Evolutionary conservation across 2,888 invertebrate genomes (phyloP).

Genomic region (Epirrhoe tristata): DNA sequence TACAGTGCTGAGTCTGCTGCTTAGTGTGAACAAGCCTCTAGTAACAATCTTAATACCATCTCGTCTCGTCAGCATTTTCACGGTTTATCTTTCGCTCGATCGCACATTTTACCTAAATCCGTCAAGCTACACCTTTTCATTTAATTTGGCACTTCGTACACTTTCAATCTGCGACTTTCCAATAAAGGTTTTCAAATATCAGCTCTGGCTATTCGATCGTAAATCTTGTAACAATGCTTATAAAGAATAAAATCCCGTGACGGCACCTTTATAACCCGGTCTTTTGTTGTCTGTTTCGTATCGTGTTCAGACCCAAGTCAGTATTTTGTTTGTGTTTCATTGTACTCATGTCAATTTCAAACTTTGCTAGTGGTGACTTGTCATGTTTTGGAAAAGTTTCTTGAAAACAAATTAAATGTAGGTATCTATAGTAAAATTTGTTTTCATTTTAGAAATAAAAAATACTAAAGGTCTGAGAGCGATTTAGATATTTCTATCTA

Average conservation of each 20-base stretch:
- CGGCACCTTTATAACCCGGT: background rate
- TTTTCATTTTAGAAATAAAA: too few relatives aligned
- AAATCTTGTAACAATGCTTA: constrained; percentile 4
- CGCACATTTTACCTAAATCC: constrained; percentile 21
- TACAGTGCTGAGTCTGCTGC: too few relatives aligned
- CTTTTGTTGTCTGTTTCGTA: constrained; percentile 5
- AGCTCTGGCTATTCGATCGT: background rate
- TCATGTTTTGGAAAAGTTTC: background rate
- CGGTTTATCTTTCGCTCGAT: constrained; percentile 19
- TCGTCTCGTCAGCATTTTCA: constrained; percentile 22
- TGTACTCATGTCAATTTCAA: background rate
- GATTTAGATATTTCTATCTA: too few relatives aligned
- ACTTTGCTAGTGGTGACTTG: background rate
- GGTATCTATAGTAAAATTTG: too few relatives aligned
- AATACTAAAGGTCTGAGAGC: too few relatives aligned
- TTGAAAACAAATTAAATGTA: constrained; percentile 1
- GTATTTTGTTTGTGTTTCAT: constrained; percentile 5
- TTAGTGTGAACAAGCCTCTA: background rate
- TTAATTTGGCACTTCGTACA: constrained; percentile 24
- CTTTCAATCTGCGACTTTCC: constrained; percentile 35
- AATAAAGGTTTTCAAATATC: constrained; percentile 3
- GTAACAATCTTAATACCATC: constrained; percentile 21
- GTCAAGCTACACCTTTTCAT: constrained; percentile 25
- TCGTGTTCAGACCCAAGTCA: constrained; percentile 17
- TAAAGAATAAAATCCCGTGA: constrained; percentile 4